Conservation (phyloP, 2,797 vertebrate species). For the Hydrolagus colliei region DNA sequence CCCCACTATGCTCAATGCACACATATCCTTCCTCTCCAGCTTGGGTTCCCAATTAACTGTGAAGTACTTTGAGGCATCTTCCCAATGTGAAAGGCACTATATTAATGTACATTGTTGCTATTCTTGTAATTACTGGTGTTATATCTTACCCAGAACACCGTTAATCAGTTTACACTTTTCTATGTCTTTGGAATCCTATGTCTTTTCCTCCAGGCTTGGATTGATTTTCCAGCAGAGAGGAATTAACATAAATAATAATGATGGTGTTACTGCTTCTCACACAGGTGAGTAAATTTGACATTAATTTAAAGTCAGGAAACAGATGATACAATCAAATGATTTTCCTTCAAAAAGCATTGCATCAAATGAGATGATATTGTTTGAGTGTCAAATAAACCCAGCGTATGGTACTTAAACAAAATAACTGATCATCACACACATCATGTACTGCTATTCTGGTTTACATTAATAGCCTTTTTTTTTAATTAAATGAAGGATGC, state of each 20-base stretch:
- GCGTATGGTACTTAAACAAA: background rate
- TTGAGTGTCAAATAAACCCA: background rate
- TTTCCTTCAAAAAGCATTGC: background rate
- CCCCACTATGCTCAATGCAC: too few species aligned
- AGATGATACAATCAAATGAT: background rate
- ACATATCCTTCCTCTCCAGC: too few species aligned
- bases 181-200: background rate
- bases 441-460: background rate
- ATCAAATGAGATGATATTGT: background rate
- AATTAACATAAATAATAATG: conserved; percentile 8
- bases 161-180: too few species aligned
- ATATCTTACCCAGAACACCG: too few species aligned
- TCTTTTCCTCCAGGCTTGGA: background rate
- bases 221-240: background rate
- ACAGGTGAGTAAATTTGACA: background rate
- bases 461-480: background rate
- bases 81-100: too few species aligned
- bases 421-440: background rate
- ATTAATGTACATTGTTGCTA: too few species aligned
- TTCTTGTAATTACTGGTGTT: too few species aligned
- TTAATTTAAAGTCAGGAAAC: background rate
- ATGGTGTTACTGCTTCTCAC: background rate
- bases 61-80: too few species aligned
- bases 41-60: too few species aligned
- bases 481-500: too few species aligned